phyloP scores from a whole-genome alignment of 2,888 invertebrate species.

The Brenthis ino region DNA sequence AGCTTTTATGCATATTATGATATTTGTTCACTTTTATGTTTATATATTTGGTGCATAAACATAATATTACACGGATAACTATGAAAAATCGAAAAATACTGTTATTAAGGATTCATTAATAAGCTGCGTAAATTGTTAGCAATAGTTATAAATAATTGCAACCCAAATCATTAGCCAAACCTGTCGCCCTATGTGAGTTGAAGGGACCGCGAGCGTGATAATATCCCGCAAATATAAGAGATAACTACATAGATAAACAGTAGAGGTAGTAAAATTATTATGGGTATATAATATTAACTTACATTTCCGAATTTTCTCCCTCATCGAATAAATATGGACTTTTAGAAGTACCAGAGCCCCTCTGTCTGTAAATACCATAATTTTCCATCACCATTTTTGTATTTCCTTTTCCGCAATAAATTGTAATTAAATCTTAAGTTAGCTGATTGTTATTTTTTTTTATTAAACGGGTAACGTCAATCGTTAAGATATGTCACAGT shows the following conservation, averaged over 20 bases:
- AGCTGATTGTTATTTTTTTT: too few species aligned
- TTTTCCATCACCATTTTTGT: too few species aligned
- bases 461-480: too few species aligned
- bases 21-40: neutral
- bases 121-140: neutral
- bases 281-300: slow-evolving; percentile 17
- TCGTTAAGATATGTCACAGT: too few species aligned
- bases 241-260: slow-evolving; percentile 9
- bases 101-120: too few species aligned
- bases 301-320: neutral
- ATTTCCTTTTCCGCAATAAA: too few species aligned
- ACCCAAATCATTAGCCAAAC: slow-evolving; percentile 9
- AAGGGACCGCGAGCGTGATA: slow-evolving; percentile 9
- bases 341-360: neutral
- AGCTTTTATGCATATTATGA: slow-evolving; percentile 1
- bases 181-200: slow-evolving; percentile 8
- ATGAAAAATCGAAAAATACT: too few species aligned
- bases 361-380: too few species aligned
- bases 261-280: neutral
- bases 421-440: too few species aligned
- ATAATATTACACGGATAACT: neutral
- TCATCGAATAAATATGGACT: slow-evolving; percentile 3
- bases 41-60: neutral
- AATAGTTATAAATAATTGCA: slow-evolving; percentile 5
- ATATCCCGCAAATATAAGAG: neutral